Percentiles rank a stretch among this genome's conserved stretches.
Evolutionary conservation across 2,888 invertebrate species (phyloP).

Genomic region (Habrosyne pyritoides): DNA sequence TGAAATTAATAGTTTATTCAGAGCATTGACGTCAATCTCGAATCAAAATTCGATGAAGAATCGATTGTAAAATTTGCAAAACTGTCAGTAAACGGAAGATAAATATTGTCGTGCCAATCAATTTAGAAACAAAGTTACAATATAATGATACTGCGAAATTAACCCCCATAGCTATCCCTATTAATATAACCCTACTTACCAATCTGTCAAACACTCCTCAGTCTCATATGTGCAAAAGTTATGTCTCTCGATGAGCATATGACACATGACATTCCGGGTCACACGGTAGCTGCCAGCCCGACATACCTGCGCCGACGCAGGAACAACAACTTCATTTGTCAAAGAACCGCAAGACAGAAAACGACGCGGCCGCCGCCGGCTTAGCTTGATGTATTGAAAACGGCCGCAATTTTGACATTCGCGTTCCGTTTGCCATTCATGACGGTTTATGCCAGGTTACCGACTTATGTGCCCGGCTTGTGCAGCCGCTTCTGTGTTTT

Average conservation of each 20-base stretch:
- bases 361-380: constrained; percentile 37
- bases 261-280: constrained; percentile 43
- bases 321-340: constrained; percentile 73
- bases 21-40: no score
- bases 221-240: background rate
- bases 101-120: no score
- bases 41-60: no score
- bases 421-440: constrained; percentile 54
- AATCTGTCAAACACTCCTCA: background rate
- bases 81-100: no score
- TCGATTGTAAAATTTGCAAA: no score
- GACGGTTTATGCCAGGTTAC: constrained; percentile 35
- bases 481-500: constrained; percentile 59
- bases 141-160: no score
- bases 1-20: no score
- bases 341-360: constrained; percentile 63
- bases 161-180: no score
- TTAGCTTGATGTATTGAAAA: constrained; percentile 62
- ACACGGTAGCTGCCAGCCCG: constrained; percentile 48
- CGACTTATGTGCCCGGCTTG: constrained; percentile 2
- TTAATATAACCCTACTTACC: background rate
- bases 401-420: constrained; percentile 69
- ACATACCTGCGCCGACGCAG: constrained; percentile 16
- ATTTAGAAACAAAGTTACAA: no score
- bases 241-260: constrained; percentile 11